A percentile compares a stretch with the other conserved stretches of the same genome.
phyloP scores from a whole-genome alignment of 2,113 vertebrate species.

The Siniperca chuatsi region DNA sequence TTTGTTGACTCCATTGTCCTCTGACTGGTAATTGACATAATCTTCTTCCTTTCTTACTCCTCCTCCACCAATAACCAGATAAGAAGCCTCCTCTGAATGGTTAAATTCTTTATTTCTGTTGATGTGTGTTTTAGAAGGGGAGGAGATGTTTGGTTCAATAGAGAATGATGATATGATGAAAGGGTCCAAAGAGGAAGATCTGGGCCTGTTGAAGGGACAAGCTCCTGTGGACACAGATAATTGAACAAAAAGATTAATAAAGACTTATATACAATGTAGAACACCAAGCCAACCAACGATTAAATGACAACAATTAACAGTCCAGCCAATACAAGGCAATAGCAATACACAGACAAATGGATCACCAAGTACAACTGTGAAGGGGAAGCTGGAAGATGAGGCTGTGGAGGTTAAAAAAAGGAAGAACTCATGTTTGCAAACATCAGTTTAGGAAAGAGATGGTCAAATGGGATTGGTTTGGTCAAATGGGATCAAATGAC shows the following conservation, averaged over 20 bases:
- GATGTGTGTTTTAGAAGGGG: constrained; percentile 51
- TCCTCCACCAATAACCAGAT: constrained; percentile 74
- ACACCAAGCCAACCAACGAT: constrained; percentile 65
- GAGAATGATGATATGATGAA: constrained; percentile 72
- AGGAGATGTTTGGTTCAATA: constrained; percentile 36
- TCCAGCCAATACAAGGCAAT: constrained; percentile 75
- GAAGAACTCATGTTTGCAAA: constrained; percentile 70
- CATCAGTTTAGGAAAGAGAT: constrained; percentile 65
- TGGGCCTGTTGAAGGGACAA: constrained; percentile 66
- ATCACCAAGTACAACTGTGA: constrained; percentile 87
- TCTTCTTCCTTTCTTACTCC: constrained; percentile 62
- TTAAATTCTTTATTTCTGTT: constrained; percentile 42
- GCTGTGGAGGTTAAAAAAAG: constrained; percentile 74
- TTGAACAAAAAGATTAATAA: constrained; percentile 25
- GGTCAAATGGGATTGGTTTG: constrained; percentile 66
- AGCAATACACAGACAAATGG: constrained; percentile 92
- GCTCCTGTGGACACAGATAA: constrained; percentile 76
- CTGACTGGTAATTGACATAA: constrained; percentile 67
- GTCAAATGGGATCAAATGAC: constrained; percentile 69
- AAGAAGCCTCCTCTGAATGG: constrained; percentile 72
- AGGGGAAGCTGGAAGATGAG: constrained; percentile 87
- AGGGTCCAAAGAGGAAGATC: constrained; percentile 81
- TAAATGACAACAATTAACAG: constrained; percentile 64
- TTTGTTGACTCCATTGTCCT: constrained; percentile 45
- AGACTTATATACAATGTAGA: constrained; percentile 28